Conservation (phyloP, 2,113 vertebrate species). For the Phalacrocorax pelagicus region DNA sequence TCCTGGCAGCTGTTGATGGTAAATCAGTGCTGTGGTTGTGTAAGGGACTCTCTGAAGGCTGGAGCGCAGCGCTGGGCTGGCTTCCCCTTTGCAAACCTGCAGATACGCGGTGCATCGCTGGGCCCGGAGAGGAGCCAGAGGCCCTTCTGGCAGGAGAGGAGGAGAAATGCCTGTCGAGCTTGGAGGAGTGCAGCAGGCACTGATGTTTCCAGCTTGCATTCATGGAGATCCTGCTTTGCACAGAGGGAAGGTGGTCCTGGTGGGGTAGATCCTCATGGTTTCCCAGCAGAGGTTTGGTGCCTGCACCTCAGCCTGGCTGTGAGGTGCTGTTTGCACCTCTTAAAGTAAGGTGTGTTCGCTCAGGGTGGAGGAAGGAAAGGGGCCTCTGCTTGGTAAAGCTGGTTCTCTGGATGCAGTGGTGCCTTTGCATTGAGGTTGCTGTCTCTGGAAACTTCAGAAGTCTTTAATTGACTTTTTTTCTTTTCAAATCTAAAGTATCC, state of each 20-base stretch:
- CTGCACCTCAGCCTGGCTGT: not conserved
- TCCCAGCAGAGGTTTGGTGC: not conserved
- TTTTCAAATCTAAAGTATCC: not conserved
- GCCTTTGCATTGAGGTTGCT: not conserved
- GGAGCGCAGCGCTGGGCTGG: not conserved
- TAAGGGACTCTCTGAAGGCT: not conserved
- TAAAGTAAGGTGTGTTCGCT: not conserved
- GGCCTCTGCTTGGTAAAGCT: not conserved
- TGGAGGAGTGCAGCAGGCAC: not conserved
- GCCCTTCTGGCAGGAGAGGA: not conserved
- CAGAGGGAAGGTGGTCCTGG: accelerated
- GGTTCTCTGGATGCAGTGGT: not conserved
- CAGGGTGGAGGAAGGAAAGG: not conserved
- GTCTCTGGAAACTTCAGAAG: not conserved
- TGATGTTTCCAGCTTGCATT: not conserved
- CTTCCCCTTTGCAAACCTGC: not conserved
- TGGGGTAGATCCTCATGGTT: not conserved
- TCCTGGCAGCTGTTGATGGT: not conserved
- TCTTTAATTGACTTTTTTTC: not conserved
- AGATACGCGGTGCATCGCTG: not conserved
- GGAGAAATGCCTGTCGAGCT: not conserved
- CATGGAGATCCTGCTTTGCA: not conserved
- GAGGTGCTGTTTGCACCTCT: not conserved
- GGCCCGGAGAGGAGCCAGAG: not conserved
- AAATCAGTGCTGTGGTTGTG: not conserved